These are phyloP conservation scores for Mionectes olivaceus DNA, from an alignment of 2,797 vertebrate genomes.

Conservation along the genomic window DNA sequence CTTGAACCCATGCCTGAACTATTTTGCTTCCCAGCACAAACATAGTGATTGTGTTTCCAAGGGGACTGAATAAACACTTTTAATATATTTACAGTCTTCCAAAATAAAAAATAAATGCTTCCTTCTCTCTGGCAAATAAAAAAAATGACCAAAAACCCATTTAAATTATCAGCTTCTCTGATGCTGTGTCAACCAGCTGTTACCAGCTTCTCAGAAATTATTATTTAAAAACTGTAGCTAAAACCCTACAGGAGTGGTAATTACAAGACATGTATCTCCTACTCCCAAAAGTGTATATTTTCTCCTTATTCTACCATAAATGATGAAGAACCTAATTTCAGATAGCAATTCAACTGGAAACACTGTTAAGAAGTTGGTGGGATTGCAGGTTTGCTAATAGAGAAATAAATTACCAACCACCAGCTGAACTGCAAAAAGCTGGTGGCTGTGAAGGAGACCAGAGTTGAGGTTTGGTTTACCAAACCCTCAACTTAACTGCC, in stretches of 20 bases:
- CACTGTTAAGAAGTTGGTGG: not conserved
- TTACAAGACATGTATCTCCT: not conserved
- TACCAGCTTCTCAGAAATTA: not conserved
- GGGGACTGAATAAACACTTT: not conserved
- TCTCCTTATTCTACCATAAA: not conserved
- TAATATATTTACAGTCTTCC: not conserved
- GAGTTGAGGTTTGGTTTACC: not conserved
- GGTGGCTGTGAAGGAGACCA: not conserved
- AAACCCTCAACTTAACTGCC: not conserved
- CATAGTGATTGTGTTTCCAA: not conserved
- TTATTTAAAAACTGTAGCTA: not conserved
- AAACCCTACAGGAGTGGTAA: not conserved
- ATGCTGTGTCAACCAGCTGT: not conserved
- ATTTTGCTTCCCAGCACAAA: not conserved
- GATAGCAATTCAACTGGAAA: not conserved
- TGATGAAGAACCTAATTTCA: not conserved
- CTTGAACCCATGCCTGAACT: slow-evolving; percentile 12
- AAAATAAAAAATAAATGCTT: not conserved
- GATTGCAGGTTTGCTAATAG: not conserved
- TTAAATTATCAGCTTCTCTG: not conserved
- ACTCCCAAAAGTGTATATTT: not conserved
- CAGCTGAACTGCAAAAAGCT: not conserved
- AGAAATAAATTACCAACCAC: not conserved
- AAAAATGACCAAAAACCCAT: not conserved
- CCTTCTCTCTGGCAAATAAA: not conserved